Evolutionary conservation across 2,797 vertebrate species (phyloP).

Genomic region (Sebastes steindachneri): DNA sequence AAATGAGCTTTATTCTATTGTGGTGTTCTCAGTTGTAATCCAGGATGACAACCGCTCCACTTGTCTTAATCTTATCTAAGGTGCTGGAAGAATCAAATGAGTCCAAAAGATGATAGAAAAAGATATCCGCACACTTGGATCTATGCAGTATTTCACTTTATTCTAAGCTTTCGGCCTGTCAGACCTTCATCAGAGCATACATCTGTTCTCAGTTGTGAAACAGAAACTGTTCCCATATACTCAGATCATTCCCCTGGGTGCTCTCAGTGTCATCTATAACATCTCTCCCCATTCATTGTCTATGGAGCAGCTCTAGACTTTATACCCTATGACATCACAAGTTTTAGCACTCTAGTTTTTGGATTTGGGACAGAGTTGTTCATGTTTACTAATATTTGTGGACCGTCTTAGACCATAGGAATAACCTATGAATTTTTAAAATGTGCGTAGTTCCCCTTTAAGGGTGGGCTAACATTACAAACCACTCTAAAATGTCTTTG

Average conservation of each 20-base stretch:
- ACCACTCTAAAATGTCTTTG: neutral
- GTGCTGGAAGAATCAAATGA: too few species aligned
- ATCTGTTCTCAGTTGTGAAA: neutral
- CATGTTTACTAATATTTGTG: neutral
- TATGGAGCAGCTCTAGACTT: neutral
- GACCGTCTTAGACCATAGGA: neutral
- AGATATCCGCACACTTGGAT: too few species aligned
- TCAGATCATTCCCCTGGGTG: too few species aligned
- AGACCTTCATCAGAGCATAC: too few species aligned
- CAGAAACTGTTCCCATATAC: neutral
- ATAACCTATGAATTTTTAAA: neutral
- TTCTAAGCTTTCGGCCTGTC: too few species aligned
- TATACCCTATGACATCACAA: neutral
- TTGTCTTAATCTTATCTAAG: too few species aligned
- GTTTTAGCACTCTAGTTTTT: neutral
- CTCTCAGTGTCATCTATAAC: neutral
- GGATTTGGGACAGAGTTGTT: neutral
- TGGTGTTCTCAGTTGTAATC: neutral
- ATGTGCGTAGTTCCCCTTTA: neutral
- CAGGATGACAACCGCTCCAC: too few species aligned
- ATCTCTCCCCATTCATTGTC: neutral
- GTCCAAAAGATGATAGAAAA: too few species aligned
- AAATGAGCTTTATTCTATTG: neutral
- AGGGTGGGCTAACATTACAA: neutral
- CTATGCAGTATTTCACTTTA: too few species aligned